Evolutionary conservation across 1,140 invertebrate species (phyloP).

Genomic region (Heliconius melpomene): DNA sequence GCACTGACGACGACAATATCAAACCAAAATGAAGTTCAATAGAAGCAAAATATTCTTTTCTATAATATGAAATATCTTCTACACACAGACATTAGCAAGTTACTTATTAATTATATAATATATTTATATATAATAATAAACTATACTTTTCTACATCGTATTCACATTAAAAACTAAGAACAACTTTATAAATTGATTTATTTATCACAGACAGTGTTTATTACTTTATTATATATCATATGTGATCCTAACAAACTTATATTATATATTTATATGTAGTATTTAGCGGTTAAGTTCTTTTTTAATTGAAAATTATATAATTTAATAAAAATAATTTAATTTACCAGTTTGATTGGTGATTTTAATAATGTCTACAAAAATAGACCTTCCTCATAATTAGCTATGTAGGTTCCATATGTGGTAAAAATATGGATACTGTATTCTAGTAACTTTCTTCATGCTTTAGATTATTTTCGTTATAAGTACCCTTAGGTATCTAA

Average conservation of each 20-base stretch:
- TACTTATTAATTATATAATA: neutral
- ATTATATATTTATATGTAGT: neutral
- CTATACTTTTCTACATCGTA: neutral
- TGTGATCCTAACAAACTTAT: neutral
- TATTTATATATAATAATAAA: neutral
- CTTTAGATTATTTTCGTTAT: too few relatives aligned
- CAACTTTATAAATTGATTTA: constrained; percentile 13
- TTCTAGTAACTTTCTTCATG: too few relatives aligned
- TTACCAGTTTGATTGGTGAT: neutral
- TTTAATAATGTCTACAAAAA: neutral
- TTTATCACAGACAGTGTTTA: neutral
- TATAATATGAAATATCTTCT: too few relatives aligned
- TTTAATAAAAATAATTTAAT: neutral
- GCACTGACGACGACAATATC: too few relatives aligned
- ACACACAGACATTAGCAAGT: too few relatives aligned
- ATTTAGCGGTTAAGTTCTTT: neutral
- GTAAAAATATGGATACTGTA: too few relatives aligned
- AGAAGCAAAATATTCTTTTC: too few relatives aligned
- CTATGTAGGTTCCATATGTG: too few relatives aligned
- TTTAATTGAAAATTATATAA: neutral
- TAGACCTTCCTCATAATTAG: too few relatives aligned
- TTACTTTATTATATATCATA: neutral
- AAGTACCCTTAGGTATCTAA: too few relatives aligned
- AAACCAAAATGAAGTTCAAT: too few relatives aligned
- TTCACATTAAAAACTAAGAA: neutral